phyloP scores from a whole-genome alignment of 2,888 invertebrate genomes.

The Anagyrus pseudococci region DNA sequence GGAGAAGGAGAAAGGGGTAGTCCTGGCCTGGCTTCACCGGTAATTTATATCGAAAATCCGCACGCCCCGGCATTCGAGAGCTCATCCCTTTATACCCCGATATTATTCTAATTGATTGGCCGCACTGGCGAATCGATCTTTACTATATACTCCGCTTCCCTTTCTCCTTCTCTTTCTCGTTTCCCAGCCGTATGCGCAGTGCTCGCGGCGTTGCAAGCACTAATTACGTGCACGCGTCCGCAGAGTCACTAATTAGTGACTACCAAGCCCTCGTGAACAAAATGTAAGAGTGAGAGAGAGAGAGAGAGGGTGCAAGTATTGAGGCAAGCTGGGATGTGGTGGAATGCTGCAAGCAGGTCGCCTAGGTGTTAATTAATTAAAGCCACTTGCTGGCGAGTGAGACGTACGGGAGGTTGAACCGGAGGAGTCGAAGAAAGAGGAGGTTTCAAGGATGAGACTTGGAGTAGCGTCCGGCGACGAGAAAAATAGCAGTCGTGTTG shows the following conservation, averaged over 20 bases:
- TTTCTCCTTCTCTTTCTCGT: no score
- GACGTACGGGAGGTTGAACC: constrained; percentile 7
- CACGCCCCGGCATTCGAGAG: no score
- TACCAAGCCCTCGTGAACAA: no score
- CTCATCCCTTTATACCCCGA: no score
- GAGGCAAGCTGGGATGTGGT: constrained; percentile 22
- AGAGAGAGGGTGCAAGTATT: no score
- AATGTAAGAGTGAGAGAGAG: no score
- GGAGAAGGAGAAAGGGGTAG: no score
- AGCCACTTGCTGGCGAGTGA: constrained; percentile 51
- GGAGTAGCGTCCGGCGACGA: no score
- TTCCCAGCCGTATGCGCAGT: not conserved
- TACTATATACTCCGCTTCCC: not conserved
- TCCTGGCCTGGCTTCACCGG: no score
- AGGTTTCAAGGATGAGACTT: no score
- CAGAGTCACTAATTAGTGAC: constrained; percentile 58
- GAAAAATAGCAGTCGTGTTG: not conserved
- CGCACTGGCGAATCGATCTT: constrained; percentile 4
- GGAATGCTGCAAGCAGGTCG: constrained; percentile 38
- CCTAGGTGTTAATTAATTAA: constrained; percentile 61
- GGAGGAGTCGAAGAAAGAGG: no score
- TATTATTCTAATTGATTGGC: constrained; percentile 27
- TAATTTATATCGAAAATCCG: no score
- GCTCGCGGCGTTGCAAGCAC: constrained; percentile 46
- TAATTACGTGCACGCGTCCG: constrained; percentile 52